These are phyloP conservation scores for Osedax fenrisi DNA, from an alignment of 2,888 invertebrate species.

Conservation along the genomic window DNA sequence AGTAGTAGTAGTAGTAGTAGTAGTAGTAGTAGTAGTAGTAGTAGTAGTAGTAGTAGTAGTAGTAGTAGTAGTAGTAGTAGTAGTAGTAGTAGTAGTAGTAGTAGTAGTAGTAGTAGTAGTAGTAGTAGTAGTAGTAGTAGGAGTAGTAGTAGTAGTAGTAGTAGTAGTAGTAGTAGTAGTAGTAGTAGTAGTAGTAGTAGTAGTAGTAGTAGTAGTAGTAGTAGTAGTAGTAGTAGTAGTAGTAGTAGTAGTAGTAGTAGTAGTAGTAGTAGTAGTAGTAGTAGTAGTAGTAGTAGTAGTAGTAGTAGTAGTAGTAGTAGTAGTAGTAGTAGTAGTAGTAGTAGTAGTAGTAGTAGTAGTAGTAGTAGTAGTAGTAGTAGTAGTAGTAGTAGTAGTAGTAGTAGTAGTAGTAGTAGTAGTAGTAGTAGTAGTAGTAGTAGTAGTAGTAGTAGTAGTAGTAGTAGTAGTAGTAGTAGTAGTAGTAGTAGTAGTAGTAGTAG, in stretches of 20 bases:
- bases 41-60: not conserved
- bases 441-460: not conserved
- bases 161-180: not conserved
- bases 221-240: not conserved
- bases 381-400: not conserved
- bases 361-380: not conserved
- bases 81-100: not conserved
- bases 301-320: not conserved
- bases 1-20: not conserved
- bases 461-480: not conserved
- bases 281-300: not conserved
- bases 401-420: not conserved
- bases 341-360: not conserved
- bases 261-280: not conserved
- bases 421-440: not conserved
- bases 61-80: not conserved
- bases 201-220: not conserved
- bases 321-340: not conserved
- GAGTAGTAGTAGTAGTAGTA: no score
- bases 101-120: not conserved
- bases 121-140: no score
- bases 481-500: not conserved
- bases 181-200: not conserved
- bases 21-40: not conserved
- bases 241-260: not conserved